Evolutionary conservation across 2,113 vertebrate genomes (phyloP).

Genomic region (human (Homo sapiens)): GRCh38 chr12:80704501-80705000

Average conservation of each 20-base stretch:
- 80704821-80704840: background rate
- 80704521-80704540: slow-evolving; percentile 50
- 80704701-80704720: background rate
- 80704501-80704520: background rate
- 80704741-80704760: background rate
- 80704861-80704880: background rate
- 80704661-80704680: slow-evolving; percentile 43
- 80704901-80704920: background rate
- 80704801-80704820: background rate
- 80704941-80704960: background rate
- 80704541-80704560: slow-evolving; percentile 66
- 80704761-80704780: background rate
- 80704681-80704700: background rate
- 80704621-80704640: slow-evolving; percentile 72
- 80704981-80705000: background rate
- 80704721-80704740: background rate
- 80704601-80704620: slow-evolving; percentile 20
- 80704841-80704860: background rate
- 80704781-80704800: background rate
- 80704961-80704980: background rate
- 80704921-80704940: background rate
- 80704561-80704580: slow-evolving; percentile 66
- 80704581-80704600: slow-evolving; percentile 54
- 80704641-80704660: slow-evolving; percentile 10
- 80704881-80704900: background rate